Percentiles rank a stretch among this genome's conserved stretches.
These are phyloP conservation scores for Conchocele bisecta DNA, from an alignment of 2,888 invertebrate genomes.

Conservation along the genomic window DNA sequence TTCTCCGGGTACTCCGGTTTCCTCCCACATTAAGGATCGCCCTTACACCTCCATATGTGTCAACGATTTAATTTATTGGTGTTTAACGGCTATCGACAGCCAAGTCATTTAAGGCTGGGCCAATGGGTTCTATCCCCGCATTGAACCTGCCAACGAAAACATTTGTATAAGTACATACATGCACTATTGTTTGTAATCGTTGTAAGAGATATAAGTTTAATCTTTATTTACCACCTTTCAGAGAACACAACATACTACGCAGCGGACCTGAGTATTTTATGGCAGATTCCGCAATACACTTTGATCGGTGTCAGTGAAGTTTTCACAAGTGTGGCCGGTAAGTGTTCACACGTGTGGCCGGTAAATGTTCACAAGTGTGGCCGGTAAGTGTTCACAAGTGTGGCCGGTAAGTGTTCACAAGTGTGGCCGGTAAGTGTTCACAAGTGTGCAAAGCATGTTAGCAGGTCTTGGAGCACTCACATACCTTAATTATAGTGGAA, in stretches of 20 bases:
- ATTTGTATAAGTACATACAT: not conserved
- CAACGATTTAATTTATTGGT: too few relatives aligned
- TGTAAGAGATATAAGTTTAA: too few relatives aligned
- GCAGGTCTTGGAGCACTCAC: too few relatives aligned
- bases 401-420: slow-evolving; percentile 3
- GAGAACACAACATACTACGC: slow-evolving; percentile 82
- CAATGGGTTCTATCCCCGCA: too few relatives aligned
- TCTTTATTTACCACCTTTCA: too few relatives aligned
- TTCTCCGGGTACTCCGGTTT: too few relatives aligned
- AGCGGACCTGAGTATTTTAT: slow-evolving; percentile 83
- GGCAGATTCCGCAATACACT: slow-evolving; percentile 84
- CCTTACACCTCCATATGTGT: too few relatives aligned
- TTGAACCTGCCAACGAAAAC: too few relatives aligned
- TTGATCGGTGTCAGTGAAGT: slow-evolving; percentile 84
- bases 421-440: not conserved
- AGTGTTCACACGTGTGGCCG: slow-evolving; percentile 26
- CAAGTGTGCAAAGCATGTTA: not conserved
- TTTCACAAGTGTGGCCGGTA: slow-evolving; percentile 84
- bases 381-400: slow-evolving; percentile 74
- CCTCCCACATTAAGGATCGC: too few relatives aligned
- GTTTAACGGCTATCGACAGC: too few relatives aligned
- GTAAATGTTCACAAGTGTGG: slow-evolving; percentile 84
- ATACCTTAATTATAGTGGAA: too few relatives aligned
- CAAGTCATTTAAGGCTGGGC: too few relatives aligned
- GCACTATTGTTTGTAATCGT: not conserved